These are phyloP conservation scores for Atlantisia rogersi DNA, from an alignment of 2,113 vertebrate species.

Conservation along the genomic window DNA sequence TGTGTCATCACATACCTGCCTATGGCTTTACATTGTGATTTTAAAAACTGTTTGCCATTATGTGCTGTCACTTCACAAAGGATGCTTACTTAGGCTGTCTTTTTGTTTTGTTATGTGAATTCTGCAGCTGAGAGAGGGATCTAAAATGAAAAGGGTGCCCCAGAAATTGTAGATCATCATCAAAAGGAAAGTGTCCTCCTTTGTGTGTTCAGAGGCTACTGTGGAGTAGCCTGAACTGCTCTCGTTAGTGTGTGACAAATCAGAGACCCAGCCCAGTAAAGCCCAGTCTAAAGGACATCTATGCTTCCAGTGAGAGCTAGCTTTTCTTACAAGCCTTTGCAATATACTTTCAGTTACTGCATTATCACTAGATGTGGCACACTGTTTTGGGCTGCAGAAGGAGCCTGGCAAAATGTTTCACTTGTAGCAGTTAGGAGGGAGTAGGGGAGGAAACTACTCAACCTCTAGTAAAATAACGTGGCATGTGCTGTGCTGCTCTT, in stretches of 20 bases:
- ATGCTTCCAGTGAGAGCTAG: fast-evolving
- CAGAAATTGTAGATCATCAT: background rate
- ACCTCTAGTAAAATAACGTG: background rate
- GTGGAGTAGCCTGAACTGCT: background rate
- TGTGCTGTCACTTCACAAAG: background rate
- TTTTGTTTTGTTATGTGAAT: constrained; percentile 26
- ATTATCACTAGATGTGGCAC: background rate
- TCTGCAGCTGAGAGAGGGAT: background rate
- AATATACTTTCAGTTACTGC: background rate
- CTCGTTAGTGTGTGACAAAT: background rate
- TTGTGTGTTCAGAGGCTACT: background rate
- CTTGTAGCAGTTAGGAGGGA: background rate
- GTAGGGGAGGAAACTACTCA: background rate
- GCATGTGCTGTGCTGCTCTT: background rate
- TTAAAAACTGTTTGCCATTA: background rate
- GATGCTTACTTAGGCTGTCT: background rate
- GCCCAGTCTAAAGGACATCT: background rate
- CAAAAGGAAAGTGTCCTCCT: background rate
- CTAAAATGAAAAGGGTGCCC: background rate
- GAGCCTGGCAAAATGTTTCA: background rate
- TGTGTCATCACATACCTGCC: background rate
- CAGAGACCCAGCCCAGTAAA: background rate
- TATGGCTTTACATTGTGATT: background rate
- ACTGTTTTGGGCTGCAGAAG: background rate
- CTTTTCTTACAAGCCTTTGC: background rate